Evolutionary conservation across 2,888 invertebrate species (phyloP), one percentile per base, ranked within the genome.

Genomic region (Omphaloscelis lunosa): DNA sequence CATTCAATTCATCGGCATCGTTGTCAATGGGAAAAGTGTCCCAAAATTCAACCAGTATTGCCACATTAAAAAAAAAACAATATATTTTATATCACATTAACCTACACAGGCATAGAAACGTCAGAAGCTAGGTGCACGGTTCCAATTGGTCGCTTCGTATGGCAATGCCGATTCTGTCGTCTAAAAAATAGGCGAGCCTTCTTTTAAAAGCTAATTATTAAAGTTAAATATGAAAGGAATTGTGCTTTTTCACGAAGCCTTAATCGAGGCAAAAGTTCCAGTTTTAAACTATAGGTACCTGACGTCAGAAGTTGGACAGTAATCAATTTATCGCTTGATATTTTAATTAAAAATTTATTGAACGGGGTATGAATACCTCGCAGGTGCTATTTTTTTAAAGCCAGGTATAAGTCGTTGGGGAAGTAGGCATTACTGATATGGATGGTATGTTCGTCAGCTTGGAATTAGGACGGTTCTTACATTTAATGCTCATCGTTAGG

Each of bases 291-390:
- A 11, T 15, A 61, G 6, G 23, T 17, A 65, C n/a, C 39, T 45
- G 56, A 61, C 61, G 29, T 58, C 39, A 79, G 41, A 29, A 8
- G 62, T 41, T 58, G 23, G 20, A 58, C 48, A 48, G 8, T 17
- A 29, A 17, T 59, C 8, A 41, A 45, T 75, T 67, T 48, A 76
- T 76, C 17, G 27, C 62, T 48, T 15, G n/a, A 51, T 17, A 53
- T 58, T 69, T 77, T 63, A 77, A 69, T 69, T 63, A 29, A 77
- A 77, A 62, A 6, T 29, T 23, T 3, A 29, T 41, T 45, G 27
- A n/a, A 63, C 8, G 5, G 20, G 4, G 15, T 6, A 56, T 34
- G 39, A 29, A 56, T 58, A 29, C 58, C 3, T 51, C 9, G 0
- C 34, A 69, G 1, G n/a, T 20, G 34, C 4, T 20, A 27, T n/a